Conservation (phyloP, 2,888 invertebrate genomes). For the Dilophus febrilis region DNA sequence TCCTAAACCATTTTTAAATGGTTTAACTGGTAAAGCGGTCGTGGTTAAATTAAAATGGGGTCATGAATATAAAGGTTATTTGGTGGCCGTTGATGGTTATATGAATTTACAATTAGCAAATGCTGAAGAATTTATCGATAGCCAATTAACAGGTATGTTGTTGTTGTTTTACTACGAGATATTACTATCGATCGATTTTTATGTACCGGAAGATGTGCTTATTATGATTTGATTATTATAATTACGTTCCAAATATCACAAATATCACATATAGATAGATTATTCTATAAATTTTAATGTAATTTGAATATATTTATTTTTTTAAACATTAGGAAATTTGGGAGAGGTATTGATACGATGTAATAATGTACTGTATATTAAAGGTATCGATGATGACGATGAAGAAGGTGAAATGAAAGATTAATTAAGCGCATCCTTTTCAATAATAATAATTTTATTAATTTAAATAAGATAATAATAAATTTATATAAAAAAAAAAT, state of each 20-base stretch:
- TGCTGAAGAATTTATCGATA: conserved; percentile 94
- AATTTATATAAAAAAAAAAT: no score
- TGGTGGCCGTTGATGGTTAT: conserved; percentile 96
- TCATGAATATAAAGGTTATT: conserved; percentile 95
- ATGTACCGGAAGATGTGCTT: no score
- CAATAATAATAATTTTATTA: no score
- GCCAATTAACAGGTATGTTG: conserved; percentile 60
- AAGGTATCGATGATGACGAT: conserved; percentile 90
- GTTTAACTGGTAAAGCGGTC: conserved; percentile 93
- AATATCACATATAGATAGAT: no score
- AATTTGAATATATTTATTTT: neutral
- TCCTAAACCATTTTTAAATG: conserved; percentile 97
- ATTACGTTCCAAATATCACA: no score
- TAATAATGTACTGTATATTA: conserved; percentile 90
- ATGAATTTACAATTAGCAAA: conserved; percentile 98
- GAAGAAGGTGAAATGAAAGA: conserved; percentile 94
- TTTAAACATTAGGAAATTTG: conserved; percentile 45
- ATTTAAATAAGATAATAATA: no score
- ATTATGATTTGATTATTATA: no score
- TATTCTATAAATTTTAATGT: conserved; percentile 2
- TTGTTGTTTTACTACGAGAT: no score
- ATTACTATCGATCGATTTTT: no score
- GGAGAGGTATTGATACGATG: conserved; percentile 96
- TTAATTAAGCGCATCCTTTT: conserved; percentile 33
- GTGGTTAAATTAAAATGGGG: conserved; percentile 99